These are phyloP conservation scores for Scytalopus superciliaris DNA, from an alignment of 2,113 vertebrate genomes.

Conservation along the genomic window DNA sequence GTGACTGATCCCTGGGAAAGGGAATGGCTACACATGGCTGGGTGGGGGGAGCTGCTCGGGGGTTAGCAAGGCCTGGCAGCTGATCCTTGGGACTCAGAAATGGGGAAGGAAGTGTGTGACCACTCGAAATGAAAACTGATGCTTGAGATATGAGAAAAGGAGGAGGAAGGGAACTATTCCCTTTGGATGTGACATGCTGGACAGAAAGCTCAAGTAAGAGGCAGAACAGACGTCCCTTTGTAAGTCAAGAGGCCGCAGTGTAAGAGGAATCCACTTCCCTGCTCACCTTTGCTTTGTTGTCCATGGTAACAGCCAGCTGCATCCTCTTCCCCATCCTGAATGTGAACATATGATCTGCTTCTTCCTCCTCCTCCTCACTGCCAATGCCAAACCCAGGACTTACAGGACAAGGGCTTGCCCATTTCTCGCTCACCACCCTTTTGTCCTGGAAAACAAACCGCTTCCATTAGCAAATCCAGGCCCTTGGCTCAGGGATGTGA, in stretches of 20 bases:
- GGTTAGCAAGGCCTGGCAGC: background rate
- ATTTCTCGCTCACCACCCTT: conserved; percentile 86
- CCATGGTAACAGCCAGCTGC: conserved; percentile 89
- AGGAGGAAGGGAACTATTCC: background rate
- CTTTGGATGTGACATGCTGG: accelerated
- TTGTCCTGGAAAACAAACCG: conserved; percentile 77
- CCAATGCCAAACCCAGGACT: conserved; percentile 43
- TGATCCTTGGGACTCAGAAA: background rate
- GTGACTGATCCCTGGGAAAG: background rate
- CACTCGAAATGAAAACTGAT: background rate
- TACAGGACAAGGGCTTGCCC: conserved; percentile 47
- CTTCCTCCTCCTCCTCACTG: conserved; percentile 66
- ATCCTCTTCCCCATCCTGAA: conserved; percentile 84
- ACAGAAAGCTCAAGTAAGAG: background rate
- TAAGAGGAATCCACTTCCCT: background rate
- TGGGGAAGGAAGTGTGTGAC: background rate
- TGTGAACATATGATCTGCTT: conserved; percentile 59
- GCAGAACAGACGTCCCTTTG: background rate
- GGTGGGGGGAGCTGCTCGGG: background rate
- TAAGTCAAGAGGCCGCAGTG: background rate
- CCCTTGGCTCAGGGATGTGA: background rate
- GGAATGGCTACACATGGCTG: background rate
- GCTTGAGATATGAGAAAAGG: too few species aligned
- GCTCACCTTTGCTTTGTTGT: conserved; percentile 89
- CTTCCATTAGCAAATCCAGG: background rate